Evolutionary conservation across 1,140 invertebrate species (phyloP).

Genomic region (Notospermus geniculatus): DNA sequence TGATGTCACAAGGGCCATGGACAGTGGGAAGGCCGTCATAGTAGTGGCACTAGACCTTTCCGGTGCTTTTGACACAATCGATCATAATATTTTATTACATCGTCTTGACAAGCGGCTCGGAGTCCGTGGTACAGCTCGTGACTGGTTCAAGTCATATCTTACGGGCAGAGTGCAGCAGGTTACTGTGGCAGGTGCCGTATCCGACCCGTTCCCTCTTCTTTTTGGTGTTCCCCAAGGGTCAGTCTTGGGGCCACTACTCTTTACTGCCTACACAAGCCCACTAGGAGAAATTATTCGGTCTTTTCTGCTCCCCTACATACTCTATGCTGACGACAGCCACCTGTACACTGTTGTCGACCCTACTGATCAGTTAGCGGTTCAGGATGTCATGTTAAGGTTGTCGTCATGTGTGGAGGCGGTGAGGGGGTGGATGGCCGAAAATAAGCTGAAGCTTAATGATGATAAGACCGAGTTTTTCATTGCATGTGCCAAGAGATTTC

Average conservation of each 20-base stretch:
- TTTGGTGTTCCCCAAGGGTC: constrained; percentile 3
- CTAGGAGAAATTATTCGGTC: neutral
- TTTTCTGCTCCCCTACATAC: neutral
- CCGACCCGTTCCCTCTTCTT: neutral
- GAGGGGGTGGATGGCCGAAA: neutral
- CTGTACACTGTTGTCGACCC: neutral
- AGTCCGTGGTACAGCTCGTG: neutral
- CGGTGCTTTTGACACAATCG: neutral
- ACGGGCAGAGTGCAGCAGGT: neutral
- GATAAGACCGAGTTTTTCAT: constrained; percentile 1
- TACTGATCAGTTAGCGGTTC: neutral
- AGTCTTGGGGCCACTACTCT: neutral
- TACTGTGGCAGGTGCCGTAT: neutral
- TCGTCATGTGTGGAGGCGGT: neutral
- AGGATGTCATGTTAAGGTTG: neutral
- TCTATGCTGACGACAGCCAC: constrained; percentile 1
- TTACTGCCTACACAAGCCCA: neutral
- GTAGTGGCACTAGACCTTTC: neutral
- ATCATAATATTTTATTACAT: neutral
- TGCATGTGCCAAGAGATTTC: neutral
- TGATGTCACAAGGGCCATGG: neutral
- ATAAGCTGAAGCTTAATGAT: neutral
- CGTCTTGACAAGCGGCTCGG: neutral
- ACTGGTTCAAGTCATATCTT: constrained; percentile 4
- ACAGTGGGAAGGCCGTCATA: neutral